Percentiles rank a stretch among this genome's conserved stretches.
Evolutionary conservation across 2,888 invertebrate genomes (phyloP).

Genomic region (Auanema sp.): DNA sequence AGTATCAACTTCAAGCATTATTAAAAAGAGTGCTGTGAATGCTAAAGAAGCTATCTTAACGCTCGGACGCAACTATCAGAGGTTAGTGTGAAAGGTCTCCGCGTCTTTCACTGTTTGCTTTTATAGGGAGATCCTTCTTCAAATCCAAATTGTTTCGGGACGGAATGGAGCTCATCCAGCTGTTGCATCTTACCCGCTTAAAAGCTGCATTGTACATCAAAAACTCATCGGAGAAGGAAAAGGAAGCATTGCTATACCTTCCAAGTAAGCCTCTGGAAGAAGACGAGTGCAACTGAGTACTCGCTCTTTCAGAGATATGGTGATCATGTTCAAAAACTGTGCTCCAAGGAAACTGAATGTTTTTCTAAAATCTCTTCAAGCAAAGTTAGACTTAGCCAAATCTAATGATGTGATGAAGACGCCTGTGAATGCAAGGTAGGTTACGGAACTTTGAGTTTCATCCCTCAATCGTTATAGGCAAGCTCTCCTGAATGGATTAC

Average conservation of each 20-base stretch:
- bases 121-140: conserved; percentile 39
- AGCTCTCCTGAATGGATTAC: conserved; percentile 27
- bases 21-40: conserved; percentile 28
- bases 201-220: conserved; percentile 34
- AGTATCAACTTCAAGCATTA: conserved; percentile 25
- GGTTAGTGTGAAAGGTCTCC: conserved; percentile 18
- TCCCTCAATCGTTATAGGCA: conserved; percentile 10
- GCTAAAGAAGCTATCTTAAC: conserved; percentile 42
- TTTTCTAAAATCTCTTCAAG: conserved; percentile 50
- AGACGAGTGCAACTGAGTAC: neutral
- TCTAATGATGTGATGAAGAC: conserved; percentile 27
- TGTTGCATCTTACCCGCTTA: conserved; percentile 28
- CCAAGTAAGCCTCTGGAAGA: conserved; percentile 15
- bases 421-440: conserved; percentile 20
- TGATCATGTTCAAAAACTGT: conserved; percentile 46
- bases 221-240: conserved; percentile 34
- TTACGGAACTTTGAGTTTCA: neutral
- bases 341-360: conserved; percentile 47
- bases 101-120: neutral
- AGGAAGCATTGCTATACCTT: conserved; percentile 42
- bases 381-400: conserved; percentile 47
- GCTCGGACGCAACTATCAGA: conserved; percentile 40
- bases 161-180: conserved; percentile 26
- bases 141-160: conserved; percentile 30
- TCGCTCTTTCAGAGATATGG: conserved; percentile 26